A percentile compares a stretch with the other conserved stretches of the same genome.
Evolutionary conservation across 2,888 invertebrate genomes (phyloP).

Genomic region (Pristionchus exspectatus): DNA sequence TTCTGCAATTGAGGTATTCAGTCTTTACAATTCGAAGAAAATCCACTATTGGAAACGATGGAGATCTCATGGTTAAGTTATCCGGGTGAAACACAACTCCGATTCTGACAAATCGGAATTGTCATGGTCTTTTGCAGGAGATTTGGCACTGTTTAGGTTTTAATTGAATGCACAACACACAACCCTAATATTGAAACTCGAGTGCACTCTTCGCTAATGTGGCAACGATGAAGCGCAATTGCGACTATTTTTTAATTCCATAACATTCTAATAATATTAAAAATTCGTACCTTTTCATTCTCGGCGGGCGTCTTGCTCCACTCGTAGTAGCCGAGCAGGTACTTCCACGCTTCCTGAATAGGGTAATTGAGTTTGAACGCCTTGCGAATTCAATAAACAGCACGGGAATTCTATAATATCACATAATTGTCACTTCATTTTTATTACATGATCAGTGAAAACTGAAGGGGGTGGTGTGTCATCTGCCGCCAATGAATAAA

Average conservation of each 20-base stretch:
- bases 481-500: no score
- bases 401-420: no score
- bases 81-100: neutral
- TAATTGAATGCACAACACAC: no score
- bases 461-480: no score
- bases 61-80: neutral
- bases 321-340: slow-evolving; percentile 90
- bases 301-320: slow-evolving; percentile 89
- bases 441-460: no score
- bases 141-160: no score
- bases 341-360: slow-evolving; percentile 91
- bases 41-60: neutral
- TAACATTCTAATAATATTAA: neutral
- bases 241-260: neutral
- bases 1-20: slow-evolving; percentile 78
- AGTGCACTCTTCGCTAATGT: neutral
- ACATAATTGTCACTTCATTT: no score
- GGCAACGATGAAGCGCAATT: neutral
- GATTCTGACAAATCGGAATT: no score
- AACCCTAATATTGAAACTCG: neutral
- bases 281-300: slow-evolving; percentile 82
- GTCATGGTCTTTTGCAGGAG: no score
- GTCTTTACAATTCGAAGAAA: neutral
- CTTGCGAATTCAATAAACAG: neutral
- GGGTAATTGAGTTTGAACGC: neutral